These are phyloP conservation scores for Danio jaintianensis DNA, from an alignment of 2,797 vertebrate species.

Conservation along the genomic window DNA sequence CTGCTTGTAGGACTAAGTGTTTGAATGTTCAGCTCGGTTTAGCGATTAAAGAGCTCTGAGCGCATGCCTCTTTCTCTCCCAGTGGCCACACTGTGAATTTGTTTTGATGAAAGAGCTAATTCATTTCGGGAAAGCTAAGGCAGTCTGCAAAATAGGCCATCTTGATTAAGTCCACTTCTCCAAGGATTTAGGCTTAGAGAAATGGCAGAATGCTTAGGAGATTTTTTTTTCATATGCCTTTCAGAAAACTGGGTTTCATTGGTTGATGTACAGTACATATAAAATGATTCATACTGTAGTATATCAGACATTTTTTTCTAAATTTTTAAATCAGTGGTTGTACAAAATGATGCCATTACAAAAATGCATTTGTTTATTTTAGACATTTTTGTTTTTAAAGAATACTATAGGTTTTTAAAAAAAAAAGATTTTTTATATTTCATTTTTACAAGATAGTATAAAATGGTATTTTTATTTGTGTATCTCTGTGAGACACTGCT, in stretches of 20 bases:
- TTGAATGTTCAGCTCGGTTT: slow-evolving; percentile 19
- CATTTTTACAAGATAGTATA: too few species aligned
- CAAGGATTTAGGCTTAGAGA: background rate
- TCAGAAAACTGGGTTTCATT: slow-evolving; percentile 15
- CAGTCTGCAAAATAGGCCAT: slow-evolving; percentile 14
- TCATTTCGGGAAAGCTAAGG: slow-evolving; percentile 15
- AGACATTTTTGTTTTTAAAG: slow-evolving; percentile 22
- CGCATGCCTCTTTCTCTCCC: slow-evolving; percentile 13
- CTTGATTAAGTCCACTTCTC: slow-evolving; percentile 22
- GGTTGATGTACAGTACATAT: background rate
- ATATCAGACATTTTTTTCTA: slow-evolving; percentile 1
- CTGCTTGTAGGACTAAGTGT: background rate
- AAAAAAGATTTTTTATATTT: too few species aligned
- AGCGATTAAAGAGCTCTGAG: slow-evolving; percentile 11
- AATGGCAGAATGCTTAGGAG: slow-evolving; percentile 5
- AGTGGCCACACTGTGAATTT: background rate
- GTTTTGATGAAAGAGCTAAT: slow-evolving; percentile 31
- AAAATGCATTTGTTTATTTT: background rate
- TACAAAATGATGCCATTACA: background rate
- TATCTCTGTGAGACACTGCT: too few species aligned
- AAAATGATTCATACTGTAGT: background rate
- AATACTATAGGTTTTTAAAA: too few species aligned
- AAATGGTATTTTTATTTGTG: too few species aligned
- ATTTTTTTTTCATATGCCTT: slow-evolving; percentile 1
- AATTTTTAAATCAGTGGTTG: too few species aligned